Percentiles rank a stretch among this genome's conserved stretches.
Conservation (phyloP, 2,797 vertebrate species). For the Myoxocephalus aenaeus region DNA sequence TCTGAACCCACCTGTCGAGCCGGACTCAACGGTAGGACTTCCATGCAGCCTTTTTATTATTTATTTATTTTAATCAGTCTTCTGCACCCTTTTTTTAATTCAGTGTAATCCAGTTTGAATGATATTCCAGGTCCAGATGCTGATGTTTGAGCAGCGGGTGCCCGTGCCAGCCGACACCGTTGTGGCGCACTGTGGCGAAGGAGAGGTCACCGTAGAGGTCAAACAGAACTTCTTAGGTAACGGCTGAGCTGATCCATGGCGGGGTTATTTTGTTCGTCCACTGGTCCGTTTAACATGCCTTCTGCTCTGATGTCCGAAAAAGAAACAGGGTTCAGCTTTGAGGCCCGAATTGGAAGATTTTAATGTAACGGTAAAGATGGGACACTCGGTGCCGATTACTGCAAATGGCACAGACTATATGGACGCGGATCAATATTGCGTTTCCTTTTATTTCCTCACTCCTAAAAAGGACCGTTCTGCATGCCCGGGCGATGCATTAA, state of each 20-base stretch:
- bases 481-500: conserved; percentile 29
- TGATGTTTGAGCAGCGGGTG: conserved; percentile 30
- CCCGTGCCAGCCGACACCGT: conserved; percentile 60
- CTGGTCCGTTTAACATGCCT: conserved; percentile 16
- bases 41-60: too few species aligned
- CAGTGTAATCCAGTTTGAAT: background rate
- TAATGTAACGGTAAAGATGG: conserved; percentile 39
- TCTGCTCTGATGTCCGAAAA: conserved; percentile 21
- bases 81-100: background rate
- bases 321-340: conserved; percentile 16
- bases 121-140: conserved; percentile 46
- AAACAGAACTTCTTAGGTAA: conserved; percentile 78
- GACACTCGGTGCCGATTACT: conserved; percentile 53
- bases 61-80: background rate
- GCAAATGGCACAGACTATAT: conserved; percentile 54
- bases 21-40: conserved; percentile 47
- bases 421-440: conserved; percentile 55
- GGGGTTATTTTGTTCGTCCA: background rate
- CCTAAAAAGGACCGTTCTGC: conserved; percentile 2
- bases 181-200: conserved; percentile 60
- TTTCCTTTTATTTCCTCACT: conserved; percentile 62
- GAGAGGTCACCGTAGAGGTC: conserved; percentile 65
- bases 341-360: conserved; percentile 33
- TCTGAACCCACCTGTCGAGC: conserved; percentile 37
- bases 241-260: conserved; percentile 1